Percentiles rank a stretch among this genome's conserved stretches.
phyloP scores from a whole-genome alignment of 2,888 invertebrate genomes.

The Drosophila neoperkinsi region DNA sequence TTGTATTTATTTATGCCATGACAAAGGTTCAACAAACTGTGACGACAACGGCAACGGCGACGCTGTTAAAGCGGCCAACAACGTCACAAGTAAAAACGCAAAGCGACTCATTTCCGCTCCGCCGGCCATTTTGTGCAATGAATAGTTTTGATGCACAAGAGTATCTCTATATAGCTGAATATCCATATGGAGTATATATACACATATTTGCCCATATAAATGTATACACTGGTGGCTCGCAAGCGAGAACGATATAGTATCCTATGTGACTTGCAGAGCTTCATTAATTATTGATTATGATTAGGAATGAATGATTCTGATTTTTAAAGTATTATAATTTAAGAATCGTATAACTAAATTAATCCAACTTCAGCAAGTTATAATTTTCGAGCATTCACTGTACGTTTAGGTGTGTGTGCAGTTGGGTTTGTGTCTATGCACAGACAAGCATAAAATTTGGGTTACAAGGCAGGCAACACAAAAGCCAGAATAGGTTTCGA shows the following conservation, averaged over 20 bases:
- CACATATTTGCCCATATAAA: neutral
- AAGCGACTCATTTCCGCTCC: conserved; percentile 58
- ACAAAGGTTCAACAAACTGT: conserved; percentile 74
- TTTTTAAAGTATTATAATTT: neutral
- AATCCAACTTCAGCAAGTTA: neutral
- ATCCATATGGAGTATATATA: neutral
- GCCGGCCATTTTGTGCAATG: conserved; percentile 62
- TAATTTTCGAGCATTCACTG: conserved; percentile 1
- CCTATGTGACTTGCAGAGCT: neutral
- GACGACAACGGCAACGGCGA: conserved; percentile 36
- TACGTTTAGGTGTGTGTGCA: conserved; percentile 5
- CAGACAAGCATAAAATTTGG: conserved; percentile 60
- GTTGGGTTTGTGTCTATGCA: conserved; percentile 22
- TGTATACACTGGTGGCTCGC: neutral
- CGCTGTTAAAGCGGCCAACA: conserved; percentile 32
- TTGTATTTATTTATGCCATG: conserved; percentile 44
- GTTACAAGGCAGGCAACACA: conserved; percentile 69
- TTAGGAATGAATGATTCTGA: neutral
- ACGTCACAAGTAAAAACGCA: conserved; percentile 50
- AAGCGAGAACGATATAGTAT: neutral
- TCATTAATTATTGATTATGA: neutral
- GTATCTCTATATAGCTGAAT: conserved; percentile 1
- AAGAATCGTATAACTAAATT: neutral
- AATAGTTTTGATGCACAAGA: conserved; percentile 30
- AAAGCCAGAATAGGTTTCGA: conserved; percentile 36